Evolutionary conservation across 2,113 vertebrate genomes (phyloP).

Genomic region (Steatornis caripensis): DNA sequence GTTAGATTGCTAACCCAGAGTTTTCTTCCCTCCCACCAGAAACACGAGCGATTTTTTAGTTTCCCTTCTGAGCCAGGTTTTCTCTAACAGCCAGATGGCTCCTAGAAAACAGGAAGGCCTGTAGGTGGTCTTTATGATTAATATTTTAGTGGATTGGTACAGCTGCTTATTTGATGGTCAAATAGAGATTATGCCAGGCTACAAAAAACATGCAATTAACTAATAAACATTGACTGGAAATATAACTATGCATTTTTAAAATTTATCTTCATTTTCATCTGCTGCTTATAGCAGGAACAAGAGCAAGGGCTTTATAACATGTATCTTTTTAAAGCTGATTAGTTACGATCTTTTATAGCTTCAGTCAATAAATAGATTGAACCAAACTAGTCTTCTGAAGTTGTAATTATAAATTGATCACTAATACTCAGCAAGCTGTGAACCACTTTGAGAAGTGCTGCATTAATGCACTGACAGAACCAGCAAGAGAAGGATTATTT

Average conservation of each 20-base stretch:
- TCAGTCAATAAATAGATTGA: not conserved
- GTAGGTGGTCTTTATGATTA: constrained; percentile 21
- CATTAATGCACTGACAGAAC: not conserved
- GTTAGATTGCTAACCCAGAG: not conserved
- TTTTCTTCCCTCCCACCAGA: not conserved
- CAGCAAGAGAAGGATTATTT: not conserved
- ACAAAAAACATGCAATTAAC: not conserved
- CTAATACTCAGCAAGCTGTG: not conserved
- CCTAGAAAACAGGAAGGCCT: not conserved
- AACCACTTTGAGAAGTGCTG: not conserved
- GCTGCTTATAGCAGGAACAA: not conserved
- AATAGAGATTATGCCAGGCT: not conserved
- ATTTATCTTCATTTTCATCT: not conserved
- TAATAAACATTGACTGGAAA: not conserved
- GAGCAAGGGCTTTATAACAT: not conserved
- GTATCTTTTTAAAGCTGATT: not conserved
- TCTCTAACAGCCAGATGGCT: constrained; percentile 32
- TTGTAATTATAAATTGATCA: not conserved
- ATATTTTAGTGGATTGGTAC: constrained; percentile 24
- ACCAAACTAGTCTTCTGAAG: not conserved
- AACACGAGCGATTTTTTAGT: not conserved
- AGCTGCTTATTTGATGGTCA: not conserved
- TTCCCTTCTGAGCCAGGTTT: not conserved
- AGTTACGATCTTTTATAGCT: not conserved
- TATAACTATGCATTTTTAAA: not conserved